Percentiles rank a stretch among this genome's conserved stretches.
Conservation (phyloP, 2,888 invertebrate species). For the Bedellia somnulentella region DNA sequence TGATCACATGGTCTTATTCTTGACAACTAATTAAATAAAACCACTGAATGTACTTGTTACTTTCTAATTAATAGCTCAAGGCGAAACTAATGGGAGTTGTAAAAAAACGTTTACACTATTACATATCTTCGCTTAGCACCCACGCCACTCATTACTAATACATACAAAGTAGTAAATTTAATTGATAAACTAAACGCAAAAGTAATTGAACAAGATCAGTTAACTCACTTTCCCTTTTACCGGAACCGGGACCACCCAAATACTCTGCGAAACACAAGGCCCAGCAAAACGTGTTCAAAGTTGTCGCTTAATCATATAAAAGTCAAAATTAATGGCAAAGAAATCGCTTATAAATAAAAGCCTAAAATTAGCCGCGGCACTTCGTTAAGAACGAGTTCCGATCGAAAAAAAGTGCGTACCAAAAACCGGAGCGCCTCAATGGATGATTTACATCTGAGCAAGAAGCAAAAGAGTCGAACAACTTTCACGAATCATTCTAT, state of each 20-base stretch:
- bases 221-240: constrained; percentile 6
- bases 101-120: no score
- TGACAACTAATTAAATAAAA: no score
- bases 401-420: constrained; percentile 18
- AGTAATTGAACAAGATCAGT: no score
- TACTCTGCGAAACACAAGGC: no score
- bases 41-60: constrained; percentile 26
- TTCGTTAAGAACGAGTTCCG: constrained; percentile 16
- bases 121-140: no score
- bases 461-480: constrained; percentile 25
- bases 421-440: constrained; percentile 22
- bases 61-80: constrained; percentile 52
- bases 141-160: no score
- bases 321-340: constrained; percentile 5
- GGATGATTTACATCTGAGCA: constrained; percentile 24
- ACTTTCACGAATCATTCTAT: constrained; percentile 35
- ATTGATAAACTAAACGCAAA: no score
- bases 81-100: constrained; percentile 41
- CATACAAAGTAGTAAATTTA: no score
- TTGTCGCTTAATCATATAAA: constrained; percentile 7
- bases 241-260: constrained; percentile 9
- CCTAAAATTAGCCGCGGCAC: constrained; percentile 4
- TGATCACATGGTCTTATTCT: no score
- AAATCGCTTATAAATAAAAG: constrained; percentile 3
- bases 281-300: constrained; percentile 1